Evolutionary conservation across 2,797 vertebrate genomes (phyloP).

Genomic region (Pteropus rufus): DNA sequence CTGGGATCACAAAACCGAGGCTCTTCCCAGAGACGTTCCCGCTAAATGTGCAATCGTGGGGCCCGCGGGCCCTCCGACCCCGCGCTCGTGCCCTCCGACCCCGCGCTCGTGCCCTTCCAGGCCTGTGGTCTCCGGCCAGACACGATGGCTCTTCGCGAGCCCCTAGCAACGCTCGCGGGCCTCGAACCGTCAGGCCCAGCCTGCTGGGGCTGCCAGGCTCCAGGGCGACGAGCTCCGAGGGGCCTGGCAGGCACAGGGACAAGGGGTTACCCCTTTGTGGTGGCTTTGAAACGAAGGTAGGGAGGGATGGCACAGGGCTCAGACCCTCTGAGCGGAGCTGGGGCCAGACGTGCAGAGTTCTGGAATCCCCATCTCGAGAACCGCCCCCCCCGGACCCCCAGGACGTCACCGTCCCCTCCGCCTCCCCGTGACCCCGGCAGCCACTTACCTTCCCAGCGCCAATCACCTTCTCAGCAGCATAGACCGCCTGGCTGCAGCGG

Average conservation of each 20-base stretch:
- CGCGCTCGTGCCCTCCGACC: background rate
- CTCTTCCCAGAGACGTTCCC: background rate
- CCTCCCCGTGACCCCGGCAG: background rate
- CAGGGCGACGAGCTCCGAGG: background rate
- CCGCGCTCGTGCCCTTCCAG: too few species aligned
- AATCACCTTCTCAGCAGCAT: slow-evolving; percentile 95
- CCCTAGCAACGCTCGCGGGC: background rate
- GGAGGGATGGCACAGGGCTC: background rate
- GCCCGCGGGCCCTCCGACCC: background rate
- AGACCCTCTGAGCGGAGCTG: background rate
- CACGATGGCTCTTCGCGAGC: too few species aligned
- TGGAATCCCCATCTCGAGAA: background rate
- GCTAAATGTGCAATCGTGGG: background rate
- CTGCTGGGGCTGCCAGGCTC: background rate
- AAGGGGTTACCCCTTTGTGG: background rate
- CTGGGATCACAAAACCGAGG: background rate
- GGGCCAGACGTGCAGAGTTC: too few species aligned
- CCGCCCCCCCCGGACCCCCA: fast-evolving
- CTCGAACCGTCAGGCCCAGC: background rate
- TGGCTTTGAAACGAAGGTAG: background rate
- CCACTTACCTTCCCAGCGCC: slow-evolving; percentile 91
- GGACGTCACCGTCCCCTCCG: too few species aligned
- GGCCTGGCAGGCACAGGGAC: background rate
- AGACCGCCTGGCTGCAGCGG: slow-evolving; percentile 92
- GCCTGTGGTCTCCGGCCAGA: too few species aligned